Percentiles rank a stretch among this genome's conserved stretches.
Evolutionary conservation across 2,797 vertebrate genomes (phyloP).

Genomic region (Scarus forsteni): DNA sequence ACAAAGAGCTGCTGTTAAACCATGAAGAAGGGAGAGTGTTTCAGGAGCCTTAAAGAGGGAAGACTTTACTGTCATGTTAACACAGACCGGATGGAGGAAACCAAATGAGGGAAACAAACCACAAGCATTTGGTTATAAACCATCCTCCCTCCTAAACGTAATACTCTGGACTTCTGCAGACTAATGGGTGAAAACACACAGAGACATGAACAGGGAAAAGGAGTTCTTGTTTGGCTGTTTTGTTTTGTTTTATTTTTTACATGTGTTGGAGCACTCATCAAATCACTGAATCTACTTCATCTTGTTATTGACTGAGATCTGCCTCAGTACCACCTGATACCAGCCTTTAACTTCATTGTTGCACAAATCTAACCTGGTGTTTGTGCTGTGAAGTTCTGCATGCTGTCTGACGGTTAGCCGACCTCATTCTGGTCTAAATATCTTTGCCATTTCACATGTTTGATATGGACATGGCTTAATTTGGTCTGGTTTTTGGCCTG

Average conservation of each 20-base stretch:
- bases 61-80: slow-evolving; percentile 50
- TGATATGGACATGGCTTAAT: too few relatives aligned
- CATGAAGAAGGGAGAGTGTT: background rate
- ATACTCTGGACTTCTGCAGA: background rate
- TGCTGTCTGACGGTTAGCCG: background rate
- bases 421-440: too few relatives aligned
- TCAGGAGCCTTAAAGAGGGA: slow-evolving; percentile 12
- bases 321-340: background rate
- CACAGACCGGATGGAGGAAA: background rate
- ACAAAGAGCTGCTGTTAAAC: slow-evolving; percentile 43
- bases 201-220: too few relatives aligned
- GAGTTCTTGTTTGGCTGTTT: background rate
- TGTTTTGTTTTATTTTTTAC: slow-evolving; percentile 8
- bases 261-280: background rate
- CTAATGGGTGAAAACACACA: too few relatives aligned
- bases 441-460: too few relatives aligned
- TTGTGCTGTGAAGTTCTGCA: background rate
- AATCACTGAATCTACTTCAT: background rate
- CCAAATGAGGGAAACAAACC: background rate
- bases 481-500: too few relatives aligned
- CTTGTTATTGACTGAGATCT: background rate
- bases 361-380: background rate
- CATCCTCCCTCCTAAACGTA: background rate
- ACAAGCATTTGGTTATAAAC: background rate
- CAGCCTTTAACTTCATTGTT: slow-evolving; percentile 6